Evolutionary conservation across 2,888 invertebrate genomes (phyloP).

Genomic region (Ochropacha duplaris): DNA sequence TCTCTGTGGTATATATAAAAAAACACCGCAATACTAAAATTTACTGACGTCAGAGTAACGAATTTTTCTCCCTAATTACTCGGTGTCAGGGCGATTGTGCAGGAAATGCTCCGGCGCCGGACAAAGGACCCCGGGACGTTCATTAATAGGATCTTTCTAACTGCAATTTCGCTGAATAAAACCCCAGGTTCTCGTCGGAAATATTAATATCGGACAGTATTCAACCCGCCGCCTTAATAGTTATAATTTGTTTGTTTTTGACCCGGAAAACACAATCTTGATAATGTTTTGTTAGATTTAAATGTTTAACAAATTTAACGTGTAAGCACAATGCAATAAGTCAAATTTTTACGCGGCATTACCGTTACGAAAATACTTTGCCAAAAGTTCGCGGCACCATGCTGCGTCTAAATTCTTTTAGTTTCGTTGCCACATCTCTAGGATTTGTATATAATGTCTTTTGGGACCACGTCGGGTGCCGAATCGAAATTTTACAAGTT

Average conservation of each 20-base stretch:
- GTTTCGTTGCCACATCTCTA: slow-evolving; percentile 17
- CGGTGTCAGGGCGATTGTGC: slow-evolving; percentile 79
- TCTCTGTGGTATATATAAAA: slow-evolving; percentile 36
- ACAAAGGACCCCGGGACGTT: slow-evolving; percentile 77
- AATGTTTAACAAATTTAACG: background rate
- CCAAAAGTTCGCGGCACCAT: slow-evolving; percentile 24
- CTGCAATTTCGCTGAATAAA: slow-evolving; percentile 80
- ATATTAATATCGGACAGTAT: slow-evolving; percentile 78
- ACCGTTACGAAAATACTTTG: slow-evolving; percentile 29
- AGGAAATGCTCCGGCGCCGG: slow-evolving; percentile 72
- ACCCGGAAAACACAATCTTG: slow-evolving; percentile 15
- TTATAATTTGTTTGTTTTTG: slow-evolving; percentile 69
- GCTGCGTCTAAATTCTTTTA: slow-evolving; percentile 33
- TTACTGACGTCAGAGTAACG: slow-evolving; percentile 65
- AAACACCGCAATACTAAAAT: slow-evolving; percentile 58
- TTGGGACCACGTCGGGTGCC: slow-evolving; percentile 25
- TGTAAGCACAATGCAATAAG: slow-evolving; percentile 27
- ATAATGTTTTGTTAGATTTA: background rate
- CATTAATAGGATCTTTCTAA: slow-evolving; percentile 82
- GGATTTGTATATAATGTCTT: slow-evolving; percentile 36
- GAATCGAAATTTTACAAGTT: slow-evolving; percentile 33
- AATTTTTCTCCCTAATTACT: slow-evolving; percentile 82
- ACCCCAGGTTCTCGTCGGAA: slow-evolving; percentile 62
- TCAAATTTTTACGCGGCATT: slow-evolving; percentile 29
- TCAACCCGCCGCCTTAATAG: slow-evolving; percentile 64